These are phyloP conservation scores for Aporophyla nigra DNA, from an alignment of 2,888 invertebrate species.

Conservation along the genomic window DNA sequence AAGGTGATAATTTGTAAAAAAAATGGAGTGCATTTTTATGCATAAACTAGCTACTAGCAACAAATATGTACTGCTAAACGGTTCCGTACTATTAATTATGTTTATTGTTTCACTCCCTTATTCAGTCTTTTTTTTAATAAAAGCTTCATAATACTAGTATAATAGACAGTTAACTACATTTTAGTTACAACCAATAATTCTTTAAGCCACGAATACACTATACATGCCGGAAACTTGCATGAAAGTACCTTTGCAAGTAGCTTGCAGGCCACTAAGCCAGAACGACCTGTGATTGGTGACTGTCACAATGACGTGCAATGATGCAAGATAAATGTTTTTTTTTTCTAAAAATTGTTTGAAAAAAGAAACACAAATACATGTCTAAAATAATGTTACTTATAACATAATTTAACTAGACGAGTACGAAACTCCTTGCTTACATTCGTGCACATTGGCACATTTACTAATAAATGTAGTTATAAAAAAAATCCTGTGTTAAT, in stretches of 20 bases:
- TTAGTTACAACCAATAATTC: background rate
- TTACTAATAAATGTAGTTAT: background rate
- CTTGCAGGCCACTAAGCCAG: background rate
- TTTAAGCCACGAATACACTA: slow-evolving; percentile 5
- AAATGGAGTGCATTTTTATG: background rate
- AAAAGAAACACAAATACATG: background rate
- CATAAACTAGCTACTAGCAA: background rate
- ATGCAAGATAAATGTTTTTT: background rate
- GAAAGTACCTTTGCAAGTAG: background rate
- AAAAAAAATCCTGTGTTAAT: slow-evolving; percentile 4
- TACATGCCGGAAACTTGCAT: background rate
- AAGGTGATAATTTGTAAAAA: too few relatives aligned
- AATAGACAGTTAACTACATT: background rate
- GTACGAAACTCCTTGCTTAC: background rate
- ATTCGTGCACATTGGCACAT: background rate
- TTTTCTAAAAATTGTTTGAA: background rate
- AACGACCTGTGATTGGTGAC: background rate
- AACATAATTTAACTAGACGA: too few relatives aligned
- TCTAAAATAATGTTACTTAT: too few relatives aligned
- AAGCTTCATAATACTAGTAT: background rate
- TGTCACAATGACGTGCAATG: background rate
- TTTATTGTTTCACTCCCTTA: background rate
- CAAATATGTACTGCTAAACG: slow-evolving; percentile 2
- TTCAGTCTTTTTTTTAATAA: background rate
- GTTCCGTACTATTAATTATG: slow-evolving; percentile 3